Base-by-base conservation (phyloP, 2,888 invertebrate genomes). In the Rhabditoides inermis region DNA sequence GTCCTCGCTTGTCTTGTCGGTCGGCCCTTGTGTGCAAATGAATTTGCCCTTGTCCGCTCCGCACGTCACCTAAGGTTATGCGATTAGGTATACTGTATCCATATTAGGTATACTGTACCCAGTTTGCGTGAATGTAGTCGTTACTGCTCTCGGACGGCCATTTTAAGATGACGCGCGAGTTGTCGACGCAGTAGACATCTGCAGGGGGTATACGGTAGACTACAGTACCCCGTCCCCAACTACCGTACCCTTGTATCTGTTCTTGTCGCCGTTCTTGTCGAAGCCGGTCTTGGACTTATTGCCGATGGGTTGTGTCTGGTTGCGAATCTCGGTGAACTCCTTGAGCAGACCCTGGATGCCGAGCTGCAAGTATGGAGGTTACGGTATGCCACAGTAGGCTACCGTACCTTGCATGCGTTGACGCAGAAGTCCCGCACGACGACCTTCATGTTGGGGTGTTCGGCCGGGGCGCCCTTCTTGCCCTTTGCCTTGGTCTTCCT, bases 51-150 rank as follows among this genome's bases (percentile, higher is more conserved):
- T 45, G 12, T 49, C 48, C 25, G 32, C 27, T 7, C 26, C 28
- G 18, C 35, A 40, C 25, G 59, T n/a, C n/a, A n/a, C n/a, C n/a
- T n/a, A n/a, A n/a, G n/a, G n/a, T n/a, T n/a, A n/a, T n/a, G n/a
- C n/a, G n/a, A n/a, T n/a, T n/a, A n/a, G n/a, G n/a, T n/a, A n/a
- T n/a, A n/a, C n/a, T n/a, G n/a, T n/a, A n/a, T n/a, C n/a, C n/a
- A n/a, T n/a, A n/a, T n/a, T n/a, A n/a, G n/a, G n/a, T n/a, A n/a
- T n/a, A n/a, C n/a, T n/a, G n/a, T n/a, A n/a, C 61, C 58, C 56
- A 62, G 46, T 63, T 63, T 15, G 63, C 63, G 45, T 63, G 63
- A 12, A 63, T 53, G 51, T 63, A 63, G 50, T 63, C 63, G 26
- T 46, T 48, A 15, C n/a, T n/a, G n/a, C n/a, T n/a, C n/a, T n/a